Evolutionary conservation across 1,140 invertebrate species (phyloP).

Genomic region (Calephelis virginiensis): DNA sequence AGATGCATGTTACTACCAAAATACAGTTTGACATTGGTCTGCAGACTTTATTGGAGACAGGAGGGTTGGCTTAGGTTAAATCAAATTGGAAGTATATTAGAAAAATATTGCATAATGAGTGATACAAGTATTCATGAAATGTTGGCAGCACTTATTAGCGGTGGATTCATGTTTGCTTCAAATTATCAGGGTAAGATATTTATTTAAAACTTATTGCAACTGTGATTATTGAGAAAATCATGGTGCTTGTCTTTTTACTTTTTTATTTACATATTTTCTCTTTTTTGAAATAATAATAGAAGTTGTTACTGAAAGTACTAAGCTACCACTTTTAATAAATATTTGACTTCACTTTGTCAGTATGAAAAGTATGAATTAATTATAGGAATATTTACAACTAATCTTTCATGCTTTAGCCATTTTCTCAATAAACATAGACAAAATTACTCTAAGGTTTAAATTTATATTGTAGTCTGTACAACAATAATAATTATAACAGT

Average conservation of each 20-base stretch:
- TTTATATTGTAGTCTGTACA: too few relatives aligned
- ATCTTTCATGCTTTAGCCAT: too few relatives aligned
- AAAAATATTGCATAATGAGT: slow-evolving; percentile 30
- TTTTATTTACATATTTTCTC: not conserved
- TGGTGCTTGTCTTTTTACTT: too few relatives aligned
- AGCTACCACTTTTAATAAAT: too few relatives aligned
- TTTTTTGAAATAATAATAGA: too few relatives aligned
- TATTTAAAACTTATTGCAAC: slow-evolving; percentile 14
- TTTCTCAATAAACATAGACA: too few relatives aligned
- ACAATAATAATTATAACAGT: too few relatives aligned
- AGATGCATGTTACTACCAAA: slow-evolving; percentile 35
- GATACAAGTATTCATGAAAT: slow-evolving; percentile 31
- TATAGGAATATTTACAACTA: too few relatives aligned
- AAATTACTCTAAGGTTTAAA: too few relatives aligned
- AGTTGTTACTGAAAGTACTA: too few relatives aligned
- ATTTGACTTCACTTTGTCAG: too few relatives aligned
- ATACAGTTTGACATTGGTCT: slow-evolving; percentile 46
- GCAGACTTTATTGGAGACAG: slow-evolving; percentile 55
- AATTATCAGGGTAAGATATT: slow-evolving; percentile 31
- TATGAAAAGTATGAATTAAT: too few relatives aligned
- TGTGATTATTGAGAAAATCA: not conserved
- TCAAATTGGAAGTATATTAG: slow-evolving; percentile 31
- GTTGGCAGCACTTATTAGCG: slow-evolving; percentile 34
- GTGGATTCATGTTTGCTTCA: slow-evolving; percentile 28
- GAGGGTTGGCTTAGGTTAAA: slow-evolving; percentile 46